Conservation (phyloP, 1,140 invertebrate species). For the Bombus sibiricus region DNA sequence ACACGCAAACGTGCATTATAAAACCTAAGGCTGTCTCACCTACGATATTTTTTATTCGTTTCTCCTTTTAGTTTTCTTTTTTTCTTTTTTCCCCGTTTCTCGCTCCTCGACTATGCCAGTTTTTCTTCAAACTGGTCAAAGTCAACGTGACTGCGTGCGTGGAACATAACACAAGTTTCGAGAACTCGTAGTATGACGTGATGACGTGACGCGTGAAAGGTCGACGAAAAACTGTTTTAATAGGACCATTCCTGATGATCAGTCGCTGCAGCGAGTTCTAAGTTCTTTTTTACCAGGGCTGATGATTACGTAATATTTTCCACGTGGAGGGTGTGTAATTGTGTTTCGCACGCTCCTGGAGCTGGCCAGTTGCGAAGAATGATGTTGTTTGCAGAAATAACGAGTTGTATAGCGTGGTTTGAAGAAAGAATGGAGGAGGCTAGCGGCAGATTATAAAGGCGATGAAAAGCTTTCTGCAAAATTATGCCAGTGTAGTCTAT, state of each 20-base stretch:
- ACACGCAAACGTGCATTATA: slow-evolving; percentile 31
- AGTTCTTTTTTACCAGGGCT: neutral
- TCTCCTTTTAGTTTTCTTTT: neutral
- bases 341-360: neutral
- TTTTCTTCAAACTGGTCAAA: neutral
- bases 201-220: neutral
- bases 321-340: neutral
- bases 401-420: neutral
- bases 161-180: slow-evolving; percentile 28
- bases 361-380: neutral
- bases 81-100: neutral
- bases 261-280: neutral
- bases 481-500: neutral
- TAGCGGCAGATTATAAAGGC: neutral
- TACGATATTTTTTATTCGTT: neutral
- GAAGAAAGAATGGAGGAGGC: neutral
- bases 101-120: neutral
- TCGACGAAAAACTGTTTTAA: neutral
- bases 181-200: slow-evolving; percentile 30
- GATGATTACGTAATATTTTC: slow-evolving; percentile 23
- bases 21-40: slow-evolving; percentile 14
- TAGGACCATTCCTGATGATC: no score
- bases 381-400: neutral
- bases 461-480: neutral
- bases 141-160: neutral